Evolutionary conservation across 2,113 vertebrate genomes (phyloP), one percentile per base, ranked within the genome.

Genomic region (Lampris incognitus): DNA sequence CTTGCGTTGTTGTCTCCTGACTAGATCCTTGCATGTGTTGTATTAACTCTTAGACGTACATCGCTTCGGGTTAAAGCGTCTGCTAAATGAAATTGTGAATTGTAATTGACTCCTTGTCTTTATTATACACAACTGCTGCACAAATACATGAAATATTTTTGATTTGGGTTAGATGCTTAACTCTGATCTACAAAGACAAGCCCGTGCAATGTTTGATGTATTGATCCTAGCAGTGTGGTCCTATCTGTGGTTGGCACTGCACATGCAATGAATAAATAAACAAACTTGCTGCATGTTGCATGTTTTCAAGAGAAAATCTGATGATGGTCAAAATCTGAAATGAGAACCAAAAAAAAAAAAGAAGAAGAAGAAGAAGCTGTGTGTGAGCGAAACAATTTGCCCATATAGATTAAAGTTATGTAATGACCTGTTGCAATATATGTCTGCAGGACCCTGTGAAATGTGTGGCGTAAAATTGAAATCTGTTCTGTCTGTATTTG

Each of bases 401-500:
- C 24, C 24, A 24, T 56, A 1, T 24, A 54, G 41, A 1, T 60
- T 40, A 63, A 82, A 2, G 1, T 89, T 90, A 66, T 81, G 79
- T 51, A 88, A 84, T 66, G 37, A 24, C 39, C 66, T 84, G 59
- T 69, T 79, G 77, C 65, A 72, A 83, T 50, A 66, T 39, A 69
- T 69, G 39, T 10, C 40, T 75, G 67, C 68, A 51, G 69, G 63
- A 74, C 8, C 66, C 55, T 65, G 49, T 48, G 41, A 51, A 73
- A 66, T 81, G 64, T 75, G 66, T 48, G 56, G 69, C 69, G 66
- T 78, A 74, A 51, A 69, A 51, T 37, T 56, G 46, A 36, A 9
- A 71, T 67, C 69, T 59, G 41, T 59, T 24, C 65, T 72, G 68
- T 77, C 57, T 63, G 13, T 87, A 82, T 88, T 89, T 87, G 79